Evolutionary conservation across 2,113 vertebrate genomes (phyloP), one percentile per base, ranked within the genome.

Genomic region (Caretta caretta): DNA sequence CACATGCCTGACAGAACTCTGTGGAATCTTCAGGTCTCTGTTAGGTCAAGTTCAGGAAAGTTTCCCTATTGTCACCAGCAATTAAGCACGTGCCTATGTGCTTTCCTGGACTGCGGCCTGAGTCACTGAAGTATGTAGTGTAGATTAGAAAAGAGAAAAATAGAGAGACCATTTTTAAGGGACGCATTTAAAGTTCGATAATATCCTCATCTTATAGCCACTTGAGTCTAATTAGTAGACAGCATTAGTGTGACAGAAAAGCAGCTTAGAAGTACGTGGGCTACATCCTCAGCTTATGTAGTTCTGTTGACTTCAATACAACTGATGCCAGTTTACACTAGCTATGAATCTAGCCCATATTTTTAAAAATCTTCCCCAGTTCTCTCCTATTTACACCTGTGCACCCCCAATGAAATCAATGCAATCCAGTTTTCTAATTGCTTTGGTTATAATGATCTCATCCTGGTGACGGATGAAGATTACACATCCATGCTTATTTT

Each of bases 1-100:
- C 90, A 80, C 80, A 53, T 29, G 42, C n/a, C 54, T 38, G 38
- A 27, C 54, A 57, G 29, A 86, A 24, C 50, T 54, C 46, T 56
- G 0, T 72, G 65, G n/a, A 38, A 72, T 72, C 35, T 31, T 59
- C 0, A 0, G 20, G 19, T 27, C 22, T 35, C 5, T 54, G n/a
- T 25, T 3, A 38, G 53, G 9, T 42, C 79, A 11, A 51, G 69
- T 65, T 8, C 56, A 88, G 62, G 88, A 86, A 87, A 84, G 10
- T 13, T 62, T 46, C 89, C 89, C 83, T 24, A 31, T 90, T 92
- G 81, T 53, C 42, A 51, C 84, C n/a, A 86, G 81, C 62, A 78
- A 72, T 93, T 90, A 80, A 91, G 51, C 16, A 48, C 0, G 1
- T 83, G 76, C 54, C 83, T 78, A 80, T 76, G 87, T 42, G 14